Base-by-base conservation (phyloP, 2,888 invertebrate genomes). In the Cephalotes varians region DNA sequence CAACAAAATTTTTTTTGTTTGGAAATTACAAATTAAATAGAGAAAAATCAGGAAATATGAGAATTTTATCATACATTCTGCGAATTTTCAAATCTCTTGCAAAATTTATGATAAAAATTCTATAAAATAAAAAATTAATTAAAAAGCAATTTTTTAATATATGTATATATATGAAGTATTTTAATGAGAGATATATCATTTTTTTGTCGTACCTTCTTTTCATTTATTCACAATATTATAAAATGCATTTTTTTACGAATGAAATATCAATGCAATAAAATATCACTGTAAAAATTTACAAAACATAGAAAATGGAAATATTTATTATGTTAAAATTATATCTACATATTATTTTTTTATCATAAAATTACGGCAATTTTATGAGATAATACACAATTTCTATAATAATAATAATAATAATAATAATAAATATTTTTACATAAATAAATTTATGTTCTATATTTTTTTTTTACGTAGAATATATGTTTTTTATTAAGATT, bases 11-110 rank as follows among this genome's bases (percentile, higher is more conserved):
- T 12, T 62, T 21, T 21, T 37, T 12, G 12, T 7, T 37, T 21
- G 2, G 37, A 62, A 15, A 37, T 28, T 28, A 15, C 37, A 37
- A 37, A 62, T 62, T 62, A 60, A 60, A 0, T 34, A 5, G 0
- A 60, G n/a, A 60, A 60, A 60, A 5, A 34, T 58, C 1, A 34
- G 18, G 34, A 60, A 60, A 21, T 34, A 21, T 60, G 0, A 34
- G n/a, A n/a, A 37, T 60, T 34, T 34, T 60, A 34, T 60, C n/a
- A 60, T 60, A 58, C 58, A 58, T 60, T 60, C n/a, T 31, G 34
- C 34, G 6, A 60, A 37, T 37, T 37, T 60, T 34, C 0, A 31
- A 31, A 34, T 21, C 5, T 60, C 0, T 60, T 34, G n/a, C 6
- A 60, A 60, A 37, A 37, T 60, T 60, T 37, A 37, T 37, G 1